phyloP scores from a whole-genome alignment of 2,888 invertebrate genomes.

The Yponomeuta sedellus region DNA sequence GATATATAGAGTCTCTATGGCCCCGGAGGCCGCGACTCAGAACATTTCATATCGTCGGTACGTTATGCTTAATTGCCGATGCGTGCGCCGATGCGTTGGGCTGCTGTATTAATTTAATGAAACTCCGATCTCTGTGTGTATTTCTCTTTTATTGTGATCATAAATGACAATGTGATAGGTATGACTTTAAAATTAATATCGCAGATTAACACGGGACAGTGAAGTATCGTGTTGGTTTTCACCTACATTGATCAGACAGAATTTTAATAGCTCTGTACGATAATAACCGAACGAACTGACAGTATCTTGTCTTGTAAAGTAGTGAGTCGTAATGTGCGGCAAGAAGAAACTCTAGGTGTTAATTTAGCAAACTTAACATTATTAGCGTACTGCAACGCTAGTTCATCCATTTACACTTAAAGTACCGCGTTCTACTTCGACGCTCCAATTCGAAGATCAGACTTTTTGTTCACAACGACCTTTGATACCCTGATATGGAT shows the following conservation, averaged over 20 bases:
- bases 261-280: too few species aligned
- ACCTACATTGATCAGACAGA: slow-evolving; percentile 1
- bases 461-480: slow-evolving; percentile 16
- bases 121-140: neutral
- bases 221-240: neutral
- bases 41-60: slow-evolving; percentile 36
- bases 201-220: neutral
- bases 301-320: neutral
- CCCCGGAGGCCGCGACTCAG: slow-evolving; percentile 28
- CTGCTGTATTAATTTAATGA: slow-evolving; percentile 1
- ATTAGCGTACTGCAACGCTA: slow-evolving; percentile 23
- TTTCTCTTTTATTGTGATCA: neutral
- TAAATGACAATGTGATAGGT: slow-evolving; percentile 3
- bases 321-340: neutral
- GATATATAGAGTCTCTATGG: slow-evolving; percentile 41
- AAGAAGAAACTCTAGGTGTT: slow-evolving; percentile 23
- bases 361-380: slow-evolving; percentile 31
- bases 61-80: slow-evolving; percentile 19
- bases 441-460: slow-evolving; percentile 26
- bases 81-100: neutral
- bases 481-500: slow-evolving; percentile 18
- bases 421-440: slow-evolving; percentile 29
- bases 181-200: neutral
- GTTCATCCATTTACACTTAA: slow-evolving; percentile 20
- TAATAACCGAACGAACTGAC: too few species aligned